Conservation (phyloP, 2,113 vertebrate genomes). For the Ageneiosus marmoratus region DNA sequence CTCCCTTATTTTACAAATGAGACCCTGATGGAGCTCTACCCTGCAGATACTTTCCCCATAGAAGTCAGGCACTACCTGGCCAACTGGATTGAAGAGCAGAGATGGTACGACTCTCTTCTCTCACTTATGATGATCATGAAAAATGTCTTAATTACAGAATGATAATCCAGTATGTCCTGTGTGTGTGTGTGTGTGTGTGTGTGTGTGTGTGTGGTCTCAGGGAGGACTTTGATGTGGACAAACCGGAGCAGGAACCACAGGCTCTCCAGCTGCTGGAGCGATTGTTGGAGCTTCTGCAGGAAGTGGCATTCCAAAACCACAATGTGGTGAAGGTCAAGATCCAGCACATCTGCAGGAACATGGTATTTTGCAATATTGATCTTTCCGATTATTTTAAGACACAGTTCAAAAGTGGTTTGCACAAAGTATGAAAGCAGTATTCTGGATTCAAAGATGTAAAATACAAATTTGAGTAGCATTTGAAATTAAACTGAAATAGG, state of each 20-base stretch:
- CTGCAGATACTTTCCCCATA: conserved; percentile 66
- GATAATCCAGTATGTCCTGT: neutral
- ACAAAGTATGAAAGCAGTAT: neutral
- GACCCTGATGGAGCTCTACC: conserved; percentile 67
- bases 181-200: conserved; percentile 18
- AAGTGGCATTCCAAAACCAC: conserved; percentile 54
- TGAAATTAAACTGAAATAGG: neutral
- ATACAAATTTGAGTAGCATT: neutral
- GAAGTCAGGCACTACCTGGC: conserved; percentile 72
- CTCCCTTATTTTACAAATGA: conserved; percentile 61
- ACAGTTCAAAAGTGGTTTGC: neutral
- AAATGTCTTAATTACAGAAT: neutral
- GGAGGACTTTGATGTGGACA: conserved; percentile 66
- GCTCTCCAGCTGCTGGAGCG: conserved; percentile 63
- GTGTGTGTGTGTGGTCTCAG: conserved; percentile 51
- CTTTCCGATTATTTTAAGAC: neutral
- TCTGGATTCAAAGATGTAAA: neutral
- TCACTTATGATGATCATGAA: too few species aligned
- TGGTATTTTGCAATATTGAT: conserved; percentile 59
- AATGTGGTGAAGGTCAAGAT: conserved; percentile 74
- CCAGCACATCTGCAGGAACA: conserved; percentile 65
- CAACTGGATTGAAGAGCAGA: conserved; percentile 73
- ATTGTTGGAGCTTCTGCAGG: conserved; percentile 58
- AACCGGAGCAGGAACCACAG: conserved; percentile 55
- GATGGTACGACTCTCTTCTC: conserved; percentile 64